phyloP scores from a whole-genome alignment of 2,113 vertebrate genomes.

The Pseudopodoces humilis region DNA sequence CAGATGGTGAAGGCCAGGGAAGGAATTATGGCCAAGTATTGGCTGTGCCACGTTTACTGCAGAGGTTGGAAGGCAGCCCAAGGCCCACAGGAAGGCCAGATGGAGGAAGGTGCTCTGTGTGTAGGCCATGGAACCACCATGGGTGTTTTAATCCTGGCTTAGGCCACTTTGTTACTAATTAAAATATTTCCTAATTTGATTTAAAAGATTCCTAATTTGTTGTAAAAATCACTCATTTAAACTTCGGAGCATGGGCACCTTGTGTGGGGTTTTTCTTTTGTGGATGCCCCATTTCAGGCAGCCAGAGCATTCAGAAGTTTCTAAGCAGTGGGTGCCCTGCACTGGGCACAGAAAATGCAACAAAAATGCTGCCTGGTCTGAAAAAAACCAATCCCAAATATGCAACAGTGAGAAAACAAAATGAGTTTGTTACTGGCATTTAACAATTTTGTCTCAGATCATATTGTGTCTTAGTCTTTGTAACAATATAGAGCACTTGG shows the following conservation, averaged over 20 bases:
- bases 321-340: neutral
- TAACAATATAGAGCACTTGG: neutral
- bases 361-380: neutral
- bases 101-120: neutral
- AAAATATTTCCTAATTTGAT: neutral
- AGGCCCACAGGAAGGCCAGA: neutral
- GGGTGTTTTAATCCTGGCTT: neutral
- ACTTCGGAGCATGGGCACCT: neutral
- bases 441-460: neutral
- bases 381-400: neutral
- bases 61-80: neutral
- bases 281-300: neutral
- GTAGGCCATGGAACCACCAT: neutral
- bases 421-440: neutral
- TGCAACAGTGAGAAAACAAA: neutral
- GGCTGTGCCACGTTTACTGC: neutral
- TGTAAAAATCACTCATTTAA: neutral
- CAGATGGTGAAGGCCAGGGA: neutral
- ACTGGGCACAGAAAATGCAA: neutral
- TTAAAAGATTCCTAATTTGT: neutral
- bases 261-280: neutral
- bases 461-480: neutral
- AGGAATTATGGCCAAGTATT: neutral
- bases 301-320: neutral
- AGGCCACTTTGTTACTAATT: neutral